Conservation (phyloP, 1,140 invertebrate species). For the Camponotus pennsylvanicus region DNA sequence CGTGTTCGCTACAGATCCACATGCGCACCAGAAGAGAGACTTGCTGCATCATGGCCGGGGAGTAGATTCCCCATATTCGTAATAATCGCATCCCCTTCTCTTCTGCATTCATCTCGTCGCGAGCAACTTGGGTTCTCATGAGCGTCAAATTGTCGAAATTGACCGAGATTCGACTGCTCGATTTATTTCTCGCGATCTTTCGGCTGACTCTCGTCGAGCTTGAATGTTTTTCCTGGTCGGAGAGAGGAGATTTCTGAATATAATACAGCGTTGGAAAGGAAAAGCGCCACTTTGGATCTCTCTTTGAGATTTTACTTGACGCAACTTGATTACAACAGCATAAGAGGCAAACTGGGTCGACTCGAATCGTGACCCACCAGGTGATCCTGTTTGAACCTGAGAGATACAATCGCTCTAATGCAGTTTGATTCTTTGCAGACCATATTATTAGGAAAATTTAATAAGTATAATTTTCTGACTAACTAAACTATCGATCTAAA, state of each 20-base stretch:
- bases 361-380: too few relatives aligned
- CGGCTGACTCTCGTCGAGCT: not conserved
- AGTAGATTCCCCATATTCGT: constrained; percentile 8
- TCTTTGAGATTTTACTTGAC: not conserved
- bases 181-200: not conserved
- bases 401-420: not conserved
- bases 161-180: not conserved
- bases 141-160: constrained; percentile 1
- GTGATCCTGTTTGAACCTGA: not conserved
- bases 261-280: not conserved
- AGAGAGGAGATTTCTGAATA: not conserved
- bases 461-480: not conserved
- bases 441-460: not conserved
- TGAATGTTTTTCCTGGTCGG: not conserved
- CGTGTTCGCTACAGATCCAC: constrained; percentile 56
- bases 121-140: not conserved
- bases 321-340: not conserved
- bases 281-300: not conserved
- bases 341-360: not conserved
- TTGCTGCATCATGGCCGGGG: constrained; percentile 1
- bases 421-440: not conserved
- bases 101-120: not conserved
- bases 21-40: constrained; percentile 33
- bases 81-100: constrained; percentile 32
- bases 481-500: too few relatives aligned